Conservation (phyloP, 2,888 invertebrate species). For the Cancer borealis region DNA sequence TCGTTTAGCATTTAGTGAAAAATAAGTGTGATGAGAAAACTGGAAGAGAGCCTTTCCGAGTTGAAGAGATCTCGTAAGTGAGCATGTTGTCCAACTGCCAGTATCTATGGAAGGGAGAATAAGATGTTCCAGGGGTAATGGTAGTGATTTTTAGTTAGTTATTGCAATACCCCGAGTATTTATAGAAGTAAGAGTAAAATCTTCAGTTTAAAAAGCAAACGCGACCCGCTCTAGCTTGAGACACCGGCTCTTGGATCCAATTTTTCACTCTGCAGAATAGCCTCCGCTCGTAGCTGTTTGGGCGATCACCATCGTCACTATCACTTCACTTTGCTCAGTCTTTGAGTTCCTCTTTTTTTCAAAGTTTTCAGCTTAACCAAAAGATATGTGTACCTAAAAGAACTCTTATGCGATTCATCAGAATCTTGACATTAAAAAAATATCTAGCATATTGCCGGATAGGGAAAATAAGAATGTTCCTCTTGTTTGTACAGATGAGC, state of each 20-base stretch:
- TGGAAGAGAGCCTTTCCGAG: not conserved
- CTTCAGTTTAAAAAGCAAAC: not conserved
- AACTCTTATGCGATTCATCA: not conserved
- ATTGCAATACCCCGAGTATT: not conserved
- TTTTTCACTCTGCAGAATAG: not conserved
- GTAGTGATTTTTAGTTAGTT: not conserved
- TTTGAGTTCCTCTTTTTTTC: not conserved
- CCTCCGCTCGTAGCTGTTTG: not conserved
- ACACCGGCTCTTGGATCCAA: not conserved
- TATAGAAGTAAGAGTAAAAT: not conserved
- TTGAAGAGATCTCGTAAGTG: not conserved
- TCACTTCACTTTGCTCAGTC: not conserved
- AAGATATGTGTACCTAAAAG: not conserved
- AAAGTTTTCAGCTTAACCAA: not conserved
- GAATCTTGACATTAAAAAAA: not conserved
- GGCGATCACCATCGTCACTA: not conserved
- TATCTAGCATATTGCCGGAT: not conserved
- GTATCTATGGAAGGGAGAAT: not conserved
- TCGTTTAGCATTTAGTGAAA: not conserved
- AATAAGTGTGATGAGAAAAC: too few species aligned
- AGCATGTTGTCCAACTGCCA: not conserved
- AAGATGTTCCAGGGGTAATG: too few species aligned
- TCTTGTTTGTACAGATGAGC: not conserved
- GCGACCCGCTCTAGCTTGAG: not conserved
- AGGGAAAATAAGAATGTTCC: not conserved